Conservation (phyloP, 2,113 vertebrate species). For the Podarcis muralis region DNA sequence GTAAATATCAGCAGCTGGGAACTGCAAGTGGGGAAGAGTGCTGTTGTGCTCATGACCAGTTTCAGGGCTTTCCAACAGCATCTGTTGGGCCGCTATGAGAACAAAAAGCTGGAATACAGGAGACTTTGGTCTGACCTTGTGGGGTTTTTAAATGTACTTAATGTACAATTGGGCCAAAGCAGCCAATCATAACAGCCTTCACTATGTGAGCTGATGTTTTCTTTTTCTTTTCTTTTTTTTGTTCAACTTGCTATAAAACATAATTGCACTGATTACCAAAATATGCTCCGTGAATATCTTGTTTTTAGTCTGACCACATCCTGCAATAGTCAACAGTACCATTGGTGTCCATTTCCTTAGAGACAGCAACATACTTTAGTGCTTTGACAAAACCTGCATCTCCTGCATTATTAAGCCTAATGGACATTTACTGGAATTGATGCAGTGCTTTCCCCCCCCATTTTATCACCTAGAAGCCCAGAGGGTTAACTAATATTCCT, state of each 20-base stretch:
- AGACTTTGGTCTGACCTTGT: too few relatives aligned
- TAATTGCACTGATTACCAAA: neutral
- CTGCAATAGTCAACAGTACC: neutral
- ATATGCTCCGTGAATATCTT: neutral
- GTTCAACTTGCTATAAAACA: neutral
- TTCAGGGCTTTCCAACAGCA: too few relatives aligned
- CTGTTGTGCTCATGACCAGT: too few relatives aligned
- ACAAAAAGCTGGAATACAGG: too few relatives aligned
- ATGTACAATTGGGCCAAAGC: neutral
- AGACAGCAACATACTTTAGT: neutral
- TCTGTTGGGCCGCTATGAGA: too few relatives aligned
- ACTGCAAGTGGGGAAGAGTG: too few relatives aligned
- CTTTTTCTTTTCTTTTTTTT: too few relatives aligned
- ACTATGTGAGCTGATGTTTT: too few relatives aligned
- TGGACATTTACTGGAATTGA: neutral
- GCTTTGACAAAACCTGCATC: neutral
- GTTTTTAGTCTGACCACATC: neutral
- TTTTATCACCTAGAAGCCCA: neutral
- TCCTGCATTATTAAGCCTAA: constrained; percentile 17
- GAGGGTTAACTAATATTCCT: too few relatives aligned
- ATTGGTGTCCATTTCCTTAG: neutral
- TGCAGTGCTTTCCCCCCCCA: neutral
- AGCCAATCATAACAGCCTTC: neutral
- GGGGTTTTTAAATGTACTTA: too few relatives aligned
- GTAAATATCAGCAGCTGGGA: too few relatives aligned